phyloP scores from a whole-genome alignment of 1,140 invertebrate species.

The Stegodyphus mimosarum region DNA sequence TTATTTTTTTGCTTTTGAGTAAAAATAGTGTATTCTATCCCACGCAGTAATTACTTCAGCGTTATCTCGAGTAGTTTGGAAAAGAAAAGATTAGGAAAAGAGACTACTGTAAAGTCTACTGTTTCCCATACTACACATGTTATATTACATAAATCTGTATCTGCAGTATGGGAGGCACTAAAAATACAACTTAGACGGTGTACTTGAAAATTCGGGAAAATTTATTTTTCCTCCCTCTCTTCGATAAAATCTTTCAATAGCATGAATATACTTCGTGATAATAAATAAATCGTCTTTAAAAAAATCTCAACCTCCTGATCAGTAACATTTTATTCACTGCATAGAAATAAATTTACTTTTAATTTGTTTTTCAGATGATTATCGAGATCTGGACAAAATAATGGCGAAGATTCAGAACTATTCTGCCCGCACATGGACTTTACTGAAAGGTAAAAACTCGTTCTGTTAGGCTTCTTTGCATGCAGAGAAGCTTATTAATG shows the following conservation, averaged over 20 bases:
- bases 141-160: no score
- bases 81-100: no score
- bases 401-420: slow-evolving; percentile 22
- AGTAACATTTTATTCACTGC: not conserved
- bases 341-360: slow-evolving; percentile 1
- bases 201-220: not conserved
- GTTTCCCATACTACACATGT: no score
- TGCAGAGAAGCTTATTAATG: no score
- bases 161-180: no score
- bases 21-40: no score
- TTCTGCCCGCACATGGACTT: slow-evolving; percentile 28
- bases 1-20: no score
- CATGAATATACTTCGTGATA: not conserved
- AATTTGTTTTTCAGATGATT: slow-evolving; percentile 36
- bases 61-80: no score
- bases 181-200: no score
- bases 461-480: not conserved
- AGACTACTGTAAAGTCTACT: no score
- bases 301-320: not conserved
- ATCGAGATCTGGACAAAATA: slow-evolving; percentile 32
- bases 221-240: not conserved
- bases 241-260: not conserved
- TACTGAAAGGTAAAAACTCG: slow-evolving; percentile 22
- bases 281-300: not conserved
- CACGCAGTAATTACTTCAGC: no score